Base-by-base conservation (phyloP, 2,797 vertebrate species). In the Onychomys arenicola region DNA sequence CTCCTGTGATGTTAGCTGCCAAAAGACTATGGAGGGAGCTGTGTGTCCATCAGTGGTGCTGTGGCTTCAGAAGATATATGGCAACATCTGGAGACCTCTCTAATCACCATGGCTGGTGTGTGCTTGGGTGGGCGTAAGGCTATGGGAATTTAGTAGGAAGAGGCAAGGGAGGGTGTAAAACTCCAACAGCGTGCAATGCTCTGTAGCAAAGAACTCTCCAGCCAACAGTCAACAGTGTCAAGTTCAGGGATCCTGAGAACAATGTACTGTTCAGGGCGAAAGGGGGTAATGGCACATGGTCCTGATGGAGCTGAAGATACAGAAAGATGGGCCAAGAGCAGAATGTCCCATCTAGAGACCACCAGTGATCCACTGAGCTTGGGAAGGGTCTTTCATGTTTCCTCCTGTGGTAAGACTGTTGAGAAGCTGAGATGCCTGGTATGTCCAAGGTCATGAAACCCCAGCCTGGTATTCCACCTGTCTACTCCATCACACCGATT, bases 121-220 rank as follows among this genome's bases (percentile, higher is more conserved):
- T 1, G 0, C 27, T 1, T 49, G 32, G 27, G 6, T 0, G 0
- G 7, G 32, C 25, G 16, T 16, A 4, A 37, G 37, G 14, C 37
- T 61, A 14, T 16, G 37, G 49, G 71, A 2, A 21, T 87, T 89
- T 52, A 86, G 25, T 34, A 34, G 32, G 69, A 10, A 49, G 9
- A 75, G 57, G 32, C 40, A 23, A 90, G n/a, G 29, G 57, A 40
- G 7, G 43, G 19, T 2, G 1, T 75, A 59, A 92, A 91, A 10
- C 25, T 25, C 80, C 13, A 49, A 61, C n/a, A 93, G 25, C 0
- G n/a, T 52, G 1, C 19, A 9, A 1, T 5, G 55, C 9, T 49
- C 82, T 13, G 55, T 17, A 37, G n/a, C 37, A 40, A 67, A 92
- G 32, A 82, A 77, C 49, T n/a, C 73, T 57, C 16, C 59, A 65